Percentiles rank a stretch among this genome's conserved stretches.
Conservation (phyloP, 2,113 vertebrate species). For the Erpornis zantholeuca region DNA sequence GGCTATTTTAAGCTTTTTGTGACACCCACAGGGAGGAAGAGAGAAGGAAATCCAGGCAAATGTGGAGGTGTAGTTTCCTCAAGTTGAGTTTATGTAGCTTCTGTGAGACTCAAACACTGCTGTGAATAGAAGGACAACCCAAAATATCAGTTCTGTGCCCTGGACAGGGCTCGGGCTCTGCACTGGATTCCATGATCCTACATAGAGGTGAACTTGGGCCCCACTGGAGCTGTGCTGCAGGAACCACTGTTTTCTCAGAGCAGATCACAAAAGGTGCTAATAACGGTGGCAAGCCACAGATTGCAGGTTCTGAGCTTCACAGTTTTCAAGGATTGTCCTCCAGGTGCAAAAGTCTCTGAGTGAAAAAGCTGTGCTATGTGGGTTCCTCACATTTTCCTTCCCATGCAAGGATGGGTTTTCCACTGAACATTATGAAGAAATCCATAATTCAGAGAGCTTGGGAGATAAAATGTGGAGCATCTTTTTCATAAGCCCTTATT, state of each 20-base stretch:
- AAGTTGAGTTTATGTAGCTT: not conserved
- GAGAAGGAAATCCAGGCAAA: not conserved
- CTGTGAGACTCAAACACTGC: not conserved
- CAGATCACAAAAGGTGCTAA: not conserved
- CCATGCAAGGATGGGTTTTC: not conserved
- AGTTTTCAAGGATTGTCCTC: not conserved
- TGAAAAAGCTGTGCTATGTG: not conserved
- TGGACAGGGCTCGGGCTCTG: not conserved
- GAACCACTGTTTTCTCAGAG: not conserved
- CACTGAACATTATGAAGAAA: not conserved
- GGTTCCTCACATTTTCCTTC: not conserved
- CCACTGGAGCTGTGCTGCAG: not conserved
- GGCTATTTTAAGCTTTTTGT: conserved; percentile 2
- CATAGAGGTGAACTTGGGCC: not conserved
- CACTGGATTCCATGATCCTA: accelerated
- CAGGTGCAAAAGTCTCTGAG: not conserved
- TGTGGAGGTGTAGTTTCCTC: not conserved
- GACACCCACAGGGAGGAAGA: not conserved
- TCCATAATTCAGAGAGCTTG: not conserved
- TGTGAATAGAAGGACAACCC: not conserved
- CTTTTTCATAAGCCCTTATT: not conserved
- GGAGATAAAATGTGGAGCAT: not conserved
- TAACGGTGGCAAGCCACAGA: not conserved
- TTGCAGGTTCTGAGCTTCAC: not conserved
- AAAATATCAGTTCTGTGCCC: not conserved